Conservation (phyloP, 2,113 vertebrate genomes). For the Mesoclemmys tuberculata region DNA sequence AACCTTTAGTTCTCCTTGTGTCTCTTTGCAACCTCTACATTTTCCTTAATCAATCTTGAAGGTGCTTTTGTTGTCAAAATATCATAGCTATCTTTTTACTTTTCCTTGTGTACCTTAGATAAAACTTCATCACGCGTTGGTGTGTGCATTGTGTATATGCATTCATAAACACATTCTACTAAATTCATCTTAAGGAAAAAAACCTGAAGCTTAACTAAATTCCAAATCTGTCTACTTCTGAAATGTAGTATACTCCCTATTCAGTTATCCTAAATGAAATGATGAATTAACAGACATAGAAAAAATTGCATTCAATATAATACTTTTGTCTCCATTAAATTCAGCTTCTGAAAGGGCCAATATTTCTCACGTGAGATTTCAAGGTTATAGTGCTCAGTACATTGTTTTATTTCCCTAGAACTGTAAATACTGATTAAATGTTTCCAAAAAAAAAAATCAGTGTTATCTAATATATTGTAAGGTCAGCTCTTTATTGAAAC, state of each 20-base stretch:
- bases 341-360: neutral
- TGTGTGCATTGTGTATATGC: neutral
- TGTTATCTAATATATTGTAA: neutral
- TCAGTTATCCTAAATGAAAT: neutral
- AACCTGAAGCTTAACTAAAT: neutral
- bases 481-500: neutral
- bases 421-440: neutral
- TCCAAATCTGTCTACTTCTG: neutral
- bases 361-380: neutral
- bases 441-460: neutral
- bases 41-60: neutral
- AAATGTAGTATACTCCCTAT: neutral
- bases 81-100: neutral
- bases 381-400: neutral
- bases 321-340: neutral
- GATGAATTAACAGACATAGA: neutral
- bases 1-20: neutral
- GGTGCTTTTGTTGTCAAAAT: constrained; percentile 5
- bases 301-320: neutral
- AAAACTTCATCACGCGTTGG: neutral
- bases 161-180: neutral
- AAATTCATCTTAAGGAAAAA: constrained; percentile 4
- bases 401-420: neutral
- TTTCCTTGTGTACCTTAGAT: neutral
- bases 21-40: neutral